Evolutionary conservation across 1,140 invertebrate species (phyloP).

Genomic region (Drosophila miranda): DNA sequence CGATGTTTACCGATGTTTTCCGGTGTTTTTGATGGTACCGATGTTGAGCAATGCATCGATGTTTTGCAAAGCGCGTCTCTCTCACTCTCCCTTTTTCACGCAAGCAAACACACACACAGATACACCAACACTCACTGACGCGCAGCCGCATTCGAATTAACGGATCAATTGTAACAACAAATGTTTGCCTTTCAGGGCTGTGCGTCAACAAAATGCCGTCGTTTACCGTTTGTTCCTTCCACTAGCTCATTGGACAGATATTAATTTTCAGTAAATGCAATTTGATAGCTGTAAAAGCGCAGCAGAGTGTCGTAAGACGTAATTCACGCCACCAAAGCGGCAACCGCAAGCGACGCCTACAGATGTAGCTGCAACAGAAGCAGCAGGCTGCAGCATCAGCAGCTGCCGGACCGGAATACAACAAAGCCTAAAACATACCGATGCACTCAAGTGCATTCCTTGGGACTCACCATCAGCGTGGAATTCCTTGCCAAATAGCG

Average conservation of each 20-base stretch:
- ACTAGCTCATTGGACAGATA: constrained; percentile 16
- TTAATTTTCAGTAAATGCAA: constrained; percentile 36
- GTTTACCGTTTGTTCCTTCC: constrained; percentile 46
- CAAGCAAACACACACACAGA: too few relatives aligned
- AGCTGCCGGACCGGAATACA: constrained; percentile 1
- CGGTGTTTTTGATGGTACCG: too few relatives aligned
- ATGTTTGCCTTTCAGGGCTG: constrained; percentile 50
- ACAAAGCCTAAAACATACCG: constrained; percentile 8
- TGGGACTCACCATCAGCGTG: constrained; percentile 53
- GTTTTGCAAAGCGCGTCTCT: neutral
- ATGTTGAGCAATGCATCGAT: too few relatives aligned
- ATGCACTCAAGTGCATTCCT: constrained; percentile 39
- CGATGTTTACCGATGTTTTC: too few relatives aligned
- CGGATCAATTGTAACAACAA: constrained; percentile 70
- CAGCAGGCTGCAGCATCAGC: too few relatives aligned
- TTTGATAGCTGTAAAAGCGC: constrained; percentile 5
- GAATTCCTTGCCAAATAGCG: constrained; percentile 22
- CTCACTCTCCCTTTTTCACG: constrained; percentile 2
- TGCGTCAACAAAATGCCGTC: constrained; percentile 69
- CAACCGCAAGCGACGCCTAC: constrained; percentile 46
- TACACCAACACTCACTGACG: neutral
- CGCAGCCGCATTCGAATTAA: constrained; percentile 58
- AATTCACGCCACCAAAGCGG: constrained; percentile 6
- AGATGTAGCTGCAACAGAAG: neutral
- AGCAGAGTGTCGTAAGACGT: neutral